Conservation (phyloP, 2,888 invertebrate species). For the Bombylius discolor region DNA sequence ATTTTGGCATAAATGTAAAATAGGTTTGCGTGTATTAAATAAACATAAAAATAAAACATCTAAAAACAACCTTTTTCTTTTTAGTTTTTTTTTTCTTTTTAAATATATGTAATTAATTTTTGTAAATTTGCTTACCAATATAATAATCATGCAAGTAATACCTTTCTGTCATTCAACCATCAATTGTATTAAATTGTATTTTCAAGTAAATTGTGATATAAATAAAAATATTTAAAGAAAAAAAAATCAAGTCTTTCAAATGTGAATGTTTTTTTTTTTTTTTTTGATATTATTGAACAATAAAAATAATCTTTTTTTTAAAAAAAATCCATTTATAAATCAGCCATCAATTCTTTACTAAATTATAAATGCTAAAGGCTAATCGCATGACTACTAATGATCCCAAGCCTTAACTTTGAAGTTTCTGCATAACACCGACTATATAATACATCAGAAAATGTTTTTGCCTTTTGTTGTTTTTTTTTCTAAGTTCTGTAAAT, state of each 20-base stretch:
- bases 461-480: too few relatives aligned
- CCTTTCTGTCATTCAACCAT: not conserved
- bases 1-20: not conserved
- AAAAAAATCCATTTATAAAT: not conserved
- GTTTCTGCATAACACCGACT: not conserved
- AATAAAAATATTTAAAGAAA: too few relatives aligned
- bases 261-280: too few relatives aligned
- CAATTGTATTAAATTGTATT: too few relatives aligned
- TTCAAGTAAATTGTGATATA: too few relatives aligned
- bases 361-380: conserved; percentile 4
- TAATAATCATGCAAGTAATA: conserved; percentile 3
- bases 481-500: too few relatives aligned
- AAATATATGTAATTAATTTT: conserved; percentile 6
- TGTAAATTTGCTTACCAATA: conserved; percentile 4
- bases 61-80: not conserved
- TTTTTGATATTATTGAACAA: too few relatives aligned
- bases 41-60: not conserved
- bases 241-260: too few relatives aligned
- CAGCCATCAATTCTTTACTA: not conserved
- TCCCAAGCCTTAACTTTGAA: not conserved
- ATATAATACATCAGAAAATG: not conserved
- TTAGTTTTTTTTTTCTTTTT: not conserved
- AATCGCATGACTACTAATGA: conserved; percentile 3
- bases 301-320: too few relatives aligned
- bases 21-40: conserved; percentile 4